Conservation (phyloP, 1,140 invertebrate genomes). For the Aphaenogaster rudis region DNA sequence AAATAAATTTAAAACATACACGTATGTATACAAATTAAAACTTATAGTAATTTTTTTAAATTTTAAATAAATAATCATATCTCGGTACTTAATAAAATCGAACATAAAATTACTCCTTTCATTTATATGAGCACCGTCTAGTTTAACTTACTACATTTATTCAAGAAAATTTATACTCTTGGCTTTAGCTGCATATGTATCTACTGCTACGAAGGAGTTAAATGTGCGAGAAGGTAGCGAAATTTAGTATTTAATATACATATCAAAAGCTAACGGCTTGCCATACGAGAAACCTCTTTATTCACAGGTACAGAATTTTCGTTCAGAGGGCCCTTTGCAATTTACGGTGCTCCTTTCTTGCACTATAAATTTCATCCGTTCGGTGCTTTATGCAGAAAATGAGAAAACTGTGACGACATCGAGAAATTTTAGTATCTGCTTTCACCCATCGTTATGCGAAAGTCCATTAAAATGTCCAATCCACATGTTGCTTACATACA, state of each 20-base stretch:
- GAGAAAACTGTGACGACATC: slow-evolving; percentile 43
- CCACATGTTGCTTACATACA: slow-evolving; percentile 52
- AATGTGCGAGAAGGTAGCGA: not conserved
- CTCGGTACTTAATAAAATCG: not conserved
- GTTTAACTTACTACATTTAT: slow-evolving; percentile 14
- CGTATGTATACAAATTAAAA: not conserved
- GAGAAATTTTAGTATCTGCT: slow-evolving; percentile 39
- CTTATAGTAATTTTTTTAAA: not conserved
- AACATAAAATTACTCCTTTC: not conserved
- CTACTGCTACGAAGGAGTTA: not conserved
- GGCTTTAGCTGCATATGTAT: slow-evolving; percentile 5
- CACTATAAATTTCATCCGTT: slow-evolving; percentile 44
- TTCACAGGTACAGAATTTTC: slow-evolving; percentile 38
- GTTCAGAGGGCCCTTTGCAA: not conserved
- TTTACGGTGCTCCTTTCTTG: slow-evolving; percentile 31
- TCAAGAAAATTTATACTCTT: slow-evolving; percentile 21
- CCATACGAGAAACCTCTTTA: slow-evolving; percentile 18
- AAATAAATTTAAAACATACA: not conserved
- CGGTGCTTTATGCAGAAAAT: slow-evolving; percentile 29
- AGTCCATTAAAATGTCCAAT: slow-evolving; percentile 53
- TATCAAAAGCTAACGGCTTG: slow-evolving; percentile 29
- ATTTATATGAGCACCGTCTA: not conserved
- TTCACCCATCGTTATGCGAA: slow-evolving; percentile 31
- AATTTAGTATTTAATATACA: slow-evolving; percentile 46
- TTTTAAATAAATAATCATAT: slow-evolving; percentile 9